Conservation (phyloP, 2,888 invertebrate species). For the Caradrina clavipalpis region DNA sequence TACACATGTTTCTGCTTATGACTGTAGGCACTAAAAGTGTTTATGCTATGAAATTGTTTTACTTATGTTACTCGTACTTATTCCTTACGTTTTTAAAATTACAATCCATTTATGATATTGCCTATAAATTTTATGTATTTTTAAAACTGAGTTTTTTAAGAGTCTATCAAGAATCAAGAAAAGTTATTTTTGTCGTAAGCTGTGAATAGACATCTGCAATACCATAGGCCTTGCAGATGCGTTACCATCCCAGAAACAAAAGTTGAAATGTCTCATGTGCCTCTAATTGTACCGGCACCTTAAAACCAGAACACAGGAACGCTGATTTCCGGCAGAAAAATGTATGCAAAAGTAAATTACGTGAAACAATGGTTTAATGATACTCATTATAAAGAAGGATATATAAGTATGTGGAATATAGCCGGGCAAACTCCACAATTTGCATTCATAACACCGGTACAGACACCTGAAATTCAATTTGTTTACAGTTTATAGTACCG, state of each 20-base stretch:
- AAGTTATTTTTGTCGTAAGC: too few species aligned
- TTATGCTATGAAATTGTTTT: background rate
- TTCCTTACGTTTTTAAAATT: background rate
- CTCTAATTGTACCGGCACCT: too few species aligned
- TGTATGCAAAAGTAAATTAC: background rate
- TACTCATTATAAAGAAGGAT: background rate
- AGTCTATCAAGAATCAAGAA: background rate
- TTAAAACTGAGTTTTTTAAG: background rate
- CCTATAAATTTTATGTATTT: background rate
- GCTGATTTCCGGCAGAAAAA: too few species aligned
- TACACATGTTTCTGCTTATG: too few species aligned
- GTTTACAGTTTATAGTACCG: background rate
- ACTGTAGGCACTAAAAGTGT: background rate
- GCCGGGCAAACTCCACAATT: background rate
- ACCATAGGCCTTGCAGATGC: too few species aligned
- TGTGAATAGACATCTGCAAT: too few species aligned
- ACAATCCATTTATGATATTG: background rate
- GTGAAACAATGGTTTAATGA: background rate
- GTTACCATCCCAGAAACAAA: too few species aligned
- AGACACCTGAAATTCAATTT: constrained; percentile 12
- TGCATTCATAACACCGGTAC: constrained; percentile 9
- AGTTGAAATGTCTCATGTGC: too few species aligned
- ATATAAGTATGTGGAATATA: background rate
- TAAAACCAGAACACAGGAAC: too few species aligned
- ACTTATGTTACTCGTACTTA: too few species aligned